Conservation (phyloP, 1,140 invertebrate species). For the Pentalonia nigronervosa region DNA sequence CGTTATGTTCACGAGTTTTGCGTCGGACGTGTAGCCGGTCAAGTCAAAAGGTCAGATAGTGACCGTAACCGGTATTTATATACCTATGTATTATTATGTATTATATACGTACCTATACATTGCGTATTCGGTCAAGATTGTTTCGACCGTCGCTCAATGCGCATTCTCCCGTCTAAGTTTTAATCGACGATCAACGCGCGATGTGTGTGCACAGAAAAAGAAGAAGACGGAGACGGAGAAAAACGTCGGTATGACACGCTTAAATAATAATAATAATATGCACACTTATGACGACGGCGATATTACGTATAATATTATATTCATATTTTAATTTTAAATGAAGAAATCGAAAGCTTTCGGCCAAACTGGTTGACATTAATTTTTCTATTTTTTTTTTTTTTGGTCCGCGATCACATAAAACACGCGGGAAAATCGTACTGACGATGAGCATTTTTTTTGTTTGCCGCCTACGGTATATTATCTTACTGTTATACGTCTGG, state of each 20-base stretch:
- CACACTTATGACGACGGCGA: neutral
- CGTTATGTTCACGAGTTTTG: neutral
- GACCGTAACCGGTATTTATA: constrained; percentile 49
- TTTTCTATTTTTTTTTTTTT: neutral
- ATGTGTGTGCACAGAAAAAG: neutral
- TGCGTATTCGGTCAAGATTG: neutral
- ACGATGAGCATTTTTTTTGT: neutral
- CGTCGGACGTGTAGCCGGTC: constrained; percentile 24
- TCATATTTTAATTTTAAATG: neutral
- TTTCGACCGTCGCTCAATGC: neutral
- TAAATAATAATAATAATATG: neutral
- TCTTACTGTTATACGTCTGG: neutral
- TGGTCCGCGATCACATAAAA: neutral
- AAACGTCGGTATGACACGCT: neutral
- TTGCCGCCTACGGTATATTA: neutral
- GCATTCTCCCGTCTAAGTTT: neutral
- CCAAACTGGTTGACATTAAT: neutral
- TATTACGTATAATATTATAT: neutral
- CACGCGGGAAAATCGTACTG: neutral
- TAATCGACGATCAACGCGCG: neutral
- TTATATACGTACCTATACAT: too few relatives aligned
- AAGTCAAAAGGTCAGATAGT: constrained; percentile 49
- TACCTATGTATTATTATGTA: neutral
- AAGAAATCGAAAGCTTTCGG: constrained; percentile 34
- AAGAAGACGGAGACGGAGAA: neutral